Percentiles rank a stretch among this genome's conserved stretches.
phyloP scores from a whole-genome alignment of 2,113 vertebrate species.

The Lophotis ruficrista region DNA sequence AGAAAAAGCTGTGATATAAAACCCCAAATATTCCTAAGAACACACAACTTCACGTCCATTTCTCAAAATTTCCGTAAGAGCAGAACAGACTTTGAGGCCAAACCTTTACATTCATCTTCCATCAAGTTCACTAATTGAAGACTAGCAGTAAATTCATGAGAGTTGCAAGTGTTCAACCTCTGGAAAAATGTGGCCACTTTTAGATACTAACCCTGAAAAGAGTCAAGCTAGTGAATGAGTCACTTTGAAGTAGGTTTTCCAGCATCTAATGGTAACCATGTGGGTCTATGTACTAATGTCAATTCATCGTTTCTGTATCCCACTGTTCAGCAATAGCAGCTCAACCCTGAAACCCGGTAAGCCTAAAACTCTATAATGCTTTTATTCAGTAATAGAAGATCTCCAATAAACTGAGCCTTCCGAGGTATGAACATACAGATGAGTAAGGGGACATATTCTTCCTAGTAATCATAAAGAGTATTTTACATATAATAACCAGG shows the following conservation, averaged over 20 bases:
- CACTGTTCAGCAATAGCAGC: not conserved
- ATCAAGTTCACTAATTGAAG: slow-evolving; percentile 6
- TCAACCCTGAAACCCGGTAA: not conserved
- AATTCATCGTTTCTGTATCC: not conserved
- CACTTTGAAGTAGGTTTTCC: not conserved
- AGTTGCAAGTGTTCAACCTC: not conserved
- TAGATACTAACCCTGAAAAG: slow-evolving; percentile 15
- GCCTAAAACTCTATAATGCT: not conserved
- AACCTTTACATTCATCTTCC: slow-evolving; percentile 42
- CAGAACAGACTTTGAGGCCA: not conserved
- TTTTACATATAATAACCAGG: not conserved
- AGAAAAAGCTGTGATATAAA: slow-evolving; percentile 4
- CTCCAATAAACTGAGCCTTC: slow-evolving; percentile 21
- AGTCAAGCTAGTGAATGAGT: not conserved
- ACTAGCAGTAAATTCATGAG: slow-evolving; percentile 34
- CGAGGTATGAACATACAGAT: slow-evolving; percentile 8
- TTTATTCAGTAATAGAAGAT: not conserved
- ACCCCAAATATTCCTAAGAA: not conserved
- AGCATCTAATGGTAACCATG: not conserved
- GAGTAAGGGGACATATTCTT: not conserved
- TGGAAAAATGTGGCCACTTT: slow-evolving; percentile 14
- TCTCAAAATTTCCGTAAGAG: slow-evolving; percentile 18
- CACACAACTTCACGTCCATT: not conserved
- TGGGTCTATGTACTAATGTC: not conserved
- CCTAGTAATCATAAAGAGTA: not conserved